Evolutionary conservation across 2,888 invertebrate genomes (phyloP).

Genomic region (Bugulina stolonifera): DNA sequence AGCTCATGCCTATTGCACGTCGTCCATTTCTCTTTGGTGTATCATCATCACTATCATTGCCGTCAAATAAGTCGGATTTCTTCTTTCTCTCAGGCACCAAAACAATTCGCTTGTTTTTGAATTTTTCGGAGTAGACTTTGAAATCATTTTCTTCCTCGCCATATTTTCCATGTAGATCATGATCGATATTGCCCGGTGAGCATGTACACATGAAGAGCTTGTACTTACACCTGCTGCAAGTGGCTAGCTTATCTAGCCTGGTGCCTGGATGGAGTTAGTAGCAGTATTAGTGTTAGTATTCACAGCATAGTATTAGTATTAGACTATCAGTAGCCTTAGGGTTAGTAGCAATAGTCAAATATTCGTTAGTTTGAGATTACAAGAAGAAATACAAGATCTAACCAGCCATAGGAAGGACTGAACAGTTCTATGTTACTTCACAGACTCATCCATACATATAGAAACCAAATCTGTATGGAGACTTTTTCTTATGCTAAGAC

Average conservation of each 20-base stretch:
- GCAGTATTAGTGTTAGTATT: no score
- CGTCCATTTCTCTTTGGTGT: neutral
- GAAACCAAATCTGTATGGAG: no score
- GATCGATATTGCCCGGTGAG: neutral
- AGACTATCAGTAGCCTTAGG: no score
- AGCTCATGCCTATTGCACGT: neutral
- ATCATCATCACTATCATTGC: constrained; percentile 1
- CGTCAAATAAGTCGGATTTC: neutral
- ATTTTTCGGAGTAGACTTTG: constrained; percentile 22
- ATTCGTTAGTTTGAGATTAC: no score
- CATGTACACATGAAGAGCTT: constrained; percentile 24
- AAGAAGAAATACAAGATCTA: no score
- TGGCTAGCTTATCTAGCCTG: constrained; percentile 15
- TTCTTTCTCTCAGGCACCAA: neutral
- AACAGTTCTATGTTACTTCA: no score
- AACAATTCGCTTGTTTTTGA: constrained; percentile 12
- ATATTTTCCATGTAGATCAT: constrained; percentile 12
- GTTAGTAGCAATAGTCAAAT: no score
- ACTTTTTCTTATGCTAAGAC: no score
- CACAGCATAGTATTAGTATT: no score
- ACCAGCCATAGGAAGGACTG: no score
- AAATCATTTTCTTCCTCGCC: constrained; percentile 12
- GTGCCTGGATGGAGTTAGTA: no score
- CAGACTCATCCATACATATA: no score
- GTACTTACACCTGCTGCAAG: constrained; percentile 24